phyloP scores from a whole-genome alignment of 2,888 invertebrate genomes.

The Macropis europaea region DNA sequence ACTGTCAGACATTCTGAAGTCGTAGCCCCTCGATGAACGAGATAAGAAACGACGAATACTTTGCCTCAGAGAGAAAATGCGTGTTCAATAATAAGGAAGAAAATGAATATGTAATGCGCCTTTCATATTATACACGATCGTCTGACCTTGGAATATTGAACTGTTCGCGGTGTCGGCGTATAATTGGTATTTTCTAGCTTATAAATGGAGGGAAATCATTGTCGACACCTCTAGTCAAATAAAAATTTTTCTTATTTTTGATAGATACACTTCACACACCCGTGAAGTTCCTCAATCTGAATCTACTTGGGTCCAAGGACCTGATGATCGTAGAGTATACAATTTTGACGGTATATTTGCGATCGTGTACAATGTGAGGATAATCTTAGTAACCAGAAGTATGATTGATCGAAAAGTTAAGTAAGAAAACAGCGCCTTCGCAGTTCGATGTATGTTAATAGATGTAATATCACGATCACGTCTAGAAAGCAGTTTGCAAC shows the following conservation, averaged over 20 bases:
- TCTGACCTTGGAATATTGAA: not conserved
- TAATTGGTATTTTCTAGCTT: not conserved
- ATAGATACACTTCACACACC: not conserved
- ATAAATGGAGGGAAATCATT: not conserved
- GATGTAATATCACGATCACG: not conserved
- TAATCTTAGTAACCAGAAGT: slow-evolving; percentile 54
- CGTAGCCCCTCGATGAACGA: slow-evolving; percentile 9
- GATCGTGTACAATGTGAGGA: slow-evolving; percentile 54
- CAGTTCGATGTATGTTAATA: slow-evolving; percentile 47
- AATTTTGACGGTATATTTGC: not conserved
- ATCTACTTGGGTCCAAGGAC: no score
- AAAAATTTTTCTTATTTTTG: slow-evolving; percentile 1
- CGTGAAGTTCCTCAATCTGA: not conserved
- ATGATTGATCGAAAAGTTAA: slow-evolving; percentile 65
- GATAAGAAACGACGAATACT: slow-evolving; percentile 16
- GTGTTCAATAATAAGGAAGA: slow-evolving; percentile 64
- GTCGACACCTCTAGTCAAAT: not conserved
- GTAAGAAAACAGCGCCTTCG: slow-evolving; percentile 64
- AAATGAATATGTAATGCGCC: slow-evolving; percentile 34
- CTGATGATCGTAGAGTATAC: not conserved
- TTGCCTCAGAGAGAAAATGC: slow-evolving; percentile 61
- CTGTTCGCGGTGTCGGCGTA: not conserved
- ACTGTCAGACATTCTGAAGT: slow-evolving; percentile 4
- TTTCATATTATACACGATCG: slow-evolving; percentile 33
- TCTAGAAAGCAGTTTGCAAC: no score